These are phyloP conservation scores for Acanthisitta chloris DNA, from an alignment of 2,113 vertebrate genomes.

Conservation along the genomic window DNA sequence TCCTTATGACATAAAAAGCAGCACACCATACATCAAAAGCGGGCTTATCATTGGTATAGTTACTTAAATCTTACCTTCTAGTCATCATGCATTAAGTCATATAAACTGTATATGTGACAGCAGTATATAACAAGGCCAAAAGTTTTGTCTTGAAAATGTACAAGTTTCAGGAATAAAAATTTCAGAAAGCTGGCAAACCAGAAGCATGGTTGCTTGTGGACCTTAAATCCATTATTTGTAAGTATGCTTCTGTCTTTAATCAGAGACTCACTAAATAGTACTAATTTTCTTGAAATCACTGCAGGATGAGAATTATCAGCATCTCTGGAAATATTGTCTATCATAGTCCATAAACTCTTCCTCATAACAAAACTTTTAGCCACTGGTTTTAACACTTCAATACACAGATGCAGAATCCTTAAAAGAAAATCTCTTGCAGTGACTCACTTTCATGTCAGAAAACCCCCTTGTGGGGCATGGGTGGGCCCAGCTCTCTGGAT, in stretches of 20 bases:
- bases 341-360: background rate
- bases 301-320: background rate
- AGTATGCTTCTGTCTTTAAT: background rate
- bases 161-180: background rate
- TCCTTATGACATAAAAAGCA: background rate
- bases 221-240: background rate
- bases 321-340: background rate
- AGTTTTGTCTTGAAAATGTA: background rate
- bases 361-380: background rate
- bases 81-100: background rate
- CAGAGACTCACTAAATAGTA: background rate
- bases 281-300: background rate
- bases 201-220: background rate
- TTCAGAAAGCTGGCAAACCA: background rate
- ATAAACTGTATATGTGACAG: background rate
- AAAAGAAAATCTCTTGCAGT: background rate
- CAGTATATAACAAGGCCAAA: background rate
- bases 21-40: background rate
- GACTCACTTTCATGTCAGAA: background rate
- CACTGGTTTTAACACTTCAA: background rate
- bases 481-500: background rate
- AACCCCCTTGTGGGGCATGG: rapidly evolving
- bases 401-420: background rate
- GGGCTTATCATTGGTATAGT: background rate
- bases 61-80: background rate